Evolutionary conservation across 2,888 invertebrate genomes (phyloP).

Genomic region (Girardia tigrina): DNA sequence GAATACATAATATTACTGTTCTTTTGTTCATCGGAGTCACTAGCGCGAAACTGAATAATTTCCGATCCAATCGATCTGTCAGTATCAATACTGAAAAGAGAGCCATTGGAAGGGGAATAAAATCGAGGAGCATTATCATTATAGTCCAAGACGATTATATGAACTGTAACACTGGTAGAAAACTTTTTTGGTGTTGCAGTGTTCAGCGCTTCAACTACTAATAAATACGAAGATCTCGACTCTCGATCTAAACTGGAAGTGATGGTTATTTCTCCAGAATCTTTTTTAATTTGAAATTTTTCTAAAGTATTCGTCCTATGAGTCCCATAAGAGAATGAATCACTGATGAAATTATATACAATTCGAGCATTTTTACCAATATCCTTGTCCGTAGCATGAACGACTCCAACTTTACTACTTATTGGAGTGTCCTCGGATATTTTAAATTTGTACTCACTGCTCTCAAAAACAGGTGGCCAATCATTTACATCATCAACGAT

Average conservation of each 20-base stretch:
- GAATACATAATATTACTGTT: background rate
- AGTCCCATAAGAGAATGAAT: background rate
- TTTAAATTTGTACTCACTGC: background rate
- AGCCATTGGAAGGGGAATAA: background rate
- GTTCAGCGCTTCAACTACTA: background rate
- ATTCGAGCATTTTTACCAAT: slow-evolving; percentile 17
- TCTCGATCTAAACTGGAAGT: background rate
- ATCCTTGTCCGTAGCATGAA: background rate
- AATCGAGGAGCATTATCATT: slow-evolving; percentile 10
- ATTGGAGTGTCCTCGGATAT: background rate
- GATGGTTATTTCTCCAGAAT: background rate
- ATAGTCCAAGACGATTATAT: background rate
- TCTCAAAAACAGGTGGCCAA: background rate
- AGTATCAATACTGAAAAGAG: background rate
- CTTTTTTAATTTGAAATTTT: slow-evolving; percentile 5
- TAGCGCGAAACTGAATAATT: background rate
- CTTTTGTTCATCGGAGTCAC: background rate
- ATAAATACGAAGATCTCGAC: background rate
- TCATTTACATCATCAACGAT: background rate
- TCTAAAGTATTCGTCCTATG: background rate
- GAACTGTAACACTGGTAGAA: background rate
- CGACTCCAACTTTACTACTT: background rate
- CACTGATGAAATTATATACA: background rate
- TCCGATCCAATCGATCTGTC: background rate
- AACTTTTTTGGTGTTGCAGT: background rate